These are phyloP conservation scores for Beaufortia kweichowensis DNA, from an alignment of 2,113 vertebrate genomes.

Conservation along the genomic window DNA sequence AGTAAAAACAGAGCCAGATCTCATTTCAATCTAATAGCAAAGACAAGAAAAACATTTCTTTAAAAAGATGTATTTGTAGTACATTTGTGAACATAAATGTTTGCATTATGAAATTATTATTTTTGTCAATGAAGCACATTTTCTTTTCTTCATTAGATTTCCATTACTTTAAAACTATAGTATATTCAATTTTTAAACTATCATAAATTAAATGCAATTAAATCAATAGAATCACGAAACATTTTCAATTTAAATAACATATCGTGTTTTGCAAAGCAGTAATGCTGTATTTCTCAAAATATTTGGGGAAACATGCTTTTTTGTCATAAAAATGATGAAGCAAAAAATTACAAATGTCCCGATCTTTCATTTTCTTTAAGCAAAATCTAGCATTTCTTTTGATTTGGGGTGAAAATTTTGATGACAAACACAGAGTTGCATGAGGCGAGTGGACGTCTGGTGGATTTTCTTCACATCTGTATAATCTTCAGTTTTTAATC, in stretches of 20 bases:
- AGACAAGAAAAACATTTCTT: not conserved
- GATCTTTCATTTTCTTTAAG: too few relatives aligned
- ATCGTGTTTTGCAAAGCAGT: not conserved
- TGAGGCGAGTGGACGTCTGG: too few relatives aligned
- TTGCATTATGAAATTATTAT: not conserved
- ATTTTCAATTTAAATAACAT: too few relatives aligned
- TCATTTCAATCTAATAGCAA: not conserved
- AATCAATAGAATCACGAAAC: too few relatives aligned
- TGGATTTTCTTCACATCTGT: constrained; percentile 56
- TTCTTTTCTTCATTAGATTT: not conserved
- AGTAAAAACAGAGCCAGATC: not conserved
- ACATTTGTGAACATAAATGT: too few relatives aligned
- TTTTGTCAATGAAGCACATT: not conserved
- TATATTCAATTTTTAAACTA: not conserved
- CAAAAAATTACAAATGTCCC: too few relatives aligned
- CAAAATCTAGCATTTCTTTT: not conserved
- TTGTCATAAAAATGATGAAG: too few relatives aligned
- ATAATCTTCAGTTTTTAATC: constrained; percentile 58
- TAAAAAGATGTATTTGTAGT: not conserved
- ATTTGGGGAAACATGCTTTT: too few relatives aligned
- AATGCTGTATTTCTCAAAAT: too few relatives aligned
- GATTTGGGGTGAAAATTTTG: not conserved
- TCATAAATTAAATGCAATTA: not conserved
- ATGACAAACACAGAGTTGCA: too few relatives aligned
- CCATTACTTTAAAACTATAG: not conserved